These are phyloP conservation scores for Drosophila subobscura DNA, from an alignment of 1,140 invertebrate species.

Conservation along the genomic window DNA sequence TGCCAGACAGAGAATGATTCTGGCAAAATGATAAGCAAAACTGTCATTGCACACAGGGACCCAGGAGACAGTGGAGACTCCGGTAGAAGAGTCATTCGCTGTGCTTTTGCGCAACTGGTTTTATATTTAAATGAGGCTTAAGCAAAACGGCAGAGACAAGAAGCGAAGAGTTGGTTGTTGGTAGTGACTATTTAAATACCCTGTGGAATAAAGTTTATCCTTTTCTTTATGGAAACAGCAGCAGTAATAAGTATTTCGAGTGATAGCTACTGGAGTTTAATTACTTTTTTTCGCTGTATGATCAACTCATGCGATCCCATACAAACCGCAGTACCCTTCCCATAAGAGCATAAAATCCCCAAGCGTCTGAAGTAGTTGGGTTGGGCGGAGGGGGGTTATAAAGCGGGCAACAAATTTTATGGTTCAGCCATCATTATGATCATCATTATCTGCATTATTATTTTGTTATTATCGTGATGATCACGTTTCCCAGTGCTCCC, in stretches of 20 bases:
- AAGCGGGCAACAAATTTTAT: constrained; percentile 37
- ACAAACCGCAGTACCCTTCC: no score
- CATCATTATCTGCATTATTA: constrained; percentile 46
- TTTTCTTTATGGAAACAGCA: not conserved
- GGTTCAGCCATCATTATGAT: constrained; percentile 45
- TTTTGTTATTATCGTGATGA: constrained; percentile 70
- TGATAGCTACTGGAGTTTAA: not conserved
- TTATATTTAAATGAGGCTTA: constrained; percentile 59
- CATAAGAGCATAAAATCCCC: no score
- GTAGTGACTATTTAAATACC: not conserved
- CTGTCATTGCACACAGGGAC: constrained; percentile 57
- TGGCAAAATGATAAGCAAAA: constrained; percentile 77
- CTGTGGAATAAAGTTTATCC: no score
- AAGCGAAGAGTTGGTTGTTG: not conserved
- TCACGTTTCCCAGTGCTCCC: constrained; percentile 45
- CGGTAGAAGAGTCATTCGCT: not conserved
- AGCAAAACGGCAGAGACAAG: constrained; percentile 17
- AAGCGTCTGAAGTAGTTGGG: not conserved
- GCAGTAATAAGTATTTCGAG: not conserved
- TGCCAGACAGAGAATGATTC: constrained; percentile 49
- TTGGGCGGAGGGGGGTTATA: not conserved
- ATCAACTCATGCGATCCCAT: no score
- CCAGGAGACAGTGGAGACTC: not conserved
- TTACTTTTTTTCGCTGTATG: constrained; percentile 5
- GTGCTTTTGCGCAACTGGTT: constrained; percentile 59